Conservation (phyloP, 2,113 vertebrate species). For the human region GRCh38 chr7:103965501-103966000, state of each 20-base stretch:
- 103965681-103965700: not conserved
- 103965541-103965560: not conserved
- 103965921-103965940: not conserved
- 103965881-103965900: not conserved
- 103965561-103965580: not conserved
- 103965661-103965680: slow-evolving; percentile 20
- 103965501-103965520: slow-evolving; percentile 23
- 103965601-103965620: slow-evolving; percentile 21
- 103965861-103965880: not conserved
- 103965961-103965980: not conserved
- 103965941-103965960: not conserved
- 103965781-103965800: slow-evolving; percentile 15
- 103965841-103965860: not conserved
- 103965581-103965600: not conserved
- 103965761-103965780: slow-evolving; percentile 2
- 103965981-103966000: not conserved
- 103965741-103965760: slow-evolving; percentile 26
- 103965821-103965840: not conserved
- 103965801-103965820: slow-evolving; percentile 1
- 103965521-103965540: not conserved
- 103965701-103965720: not conserved
- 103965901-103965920: not conserved
- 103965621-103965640: slow-evolving; percentile 28
- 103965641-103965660: not conserved
- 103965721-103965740: not conserved